Conservation (phyloP, 2,113 vertebrate genomes). For the Polyodon spathula region DNA sequence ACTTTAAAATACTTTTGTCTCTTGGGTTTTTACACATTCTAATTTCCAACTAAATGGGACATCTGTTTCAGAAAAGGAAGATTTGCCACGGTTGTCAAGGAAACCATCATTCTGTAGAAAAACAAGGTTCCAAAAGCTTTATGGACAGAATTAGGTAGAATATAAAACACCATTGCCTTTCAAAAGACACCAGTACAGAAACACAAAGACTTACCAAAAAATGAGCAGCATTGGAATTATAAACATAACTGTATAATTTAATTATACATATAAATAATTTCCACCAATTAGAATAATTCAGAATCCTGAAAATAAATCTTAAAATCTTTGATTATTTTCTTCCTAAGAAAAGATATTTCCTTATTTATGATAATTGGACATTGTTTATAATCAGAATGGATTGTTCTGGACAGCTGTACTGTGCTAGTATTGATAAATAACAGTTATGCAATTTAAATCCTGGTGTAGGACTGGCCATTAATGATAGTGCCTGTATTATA, state of each 20-base stretch:
- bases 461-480: neutral
- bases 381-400: slow-evolving; percentile 39
- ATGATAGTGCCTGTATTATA: neutral
- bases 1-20: slow-evolving; percentile 97
- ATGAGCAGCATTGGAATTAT: slow-evolving; percentile 39
- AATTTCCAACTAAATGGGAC: slow-evolving; percentile 99
- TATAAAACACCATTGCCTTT: slow-evolving; percentile 47
- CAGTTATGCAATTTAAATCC: slow-evolving; percentile 25
- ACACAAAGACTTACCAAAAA: slow-evolving; percentile 4
- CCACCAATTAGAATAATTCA: slow-evolving; percentile 40
- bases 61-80: slow-evolving; percentile 98
- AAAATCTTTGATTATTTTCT: slow-evolving; percentile 17
- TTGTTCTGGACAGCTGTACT: slow-evolving; percentile 29
- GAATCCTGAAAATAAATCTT: slow-evolving; percentile 12
- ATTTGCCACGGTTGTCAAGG: slow-evolving; percentile 94
- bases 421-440: slow-evolving; percentile 26
- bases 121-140: slow-evolving; percentile 71
- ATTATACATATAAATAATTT: slow-evolving; percentile 23
- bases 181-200: slow-evolving; percentile 36
- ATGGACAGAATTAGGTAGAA: slow-evolving; percentile 70
- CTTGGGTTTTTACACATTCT: slow-evolving; percentile 94
- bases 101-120: slow-evolving; percentile 85
- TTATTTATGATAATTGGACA: slow-evolving; percentile 40
- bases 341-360: slow-evolving; percentile 26
- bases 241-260: slow-evolving; percentile 6